Percentiles rank a stretch among this genome's conserved stretches.
Evolutionary conservation across 2,113 vertebrate species (phyloP).

Genomic region (Grammomys dolichurus): DNA sequence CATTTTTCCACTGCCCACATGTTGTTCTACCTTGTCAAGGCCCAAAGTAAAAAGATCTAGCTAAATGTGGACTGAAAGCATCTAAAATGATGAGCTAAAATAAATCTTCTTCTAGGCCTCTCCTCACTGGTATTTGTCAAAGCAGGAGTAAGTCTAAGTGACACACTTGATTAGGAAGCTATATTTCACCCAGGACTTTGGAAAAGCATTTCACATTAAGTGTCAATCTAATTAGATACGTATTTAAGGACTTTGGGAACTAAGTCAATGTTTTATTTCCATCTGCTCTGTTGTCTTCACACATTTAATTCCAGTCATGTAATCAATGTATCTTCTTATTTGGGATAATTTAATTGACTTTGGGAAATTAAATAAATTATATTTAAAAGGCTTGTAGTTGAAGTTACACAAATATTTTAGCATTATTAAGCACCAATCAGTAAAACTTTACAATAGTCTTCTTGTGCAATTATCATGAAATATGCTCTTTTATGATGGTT

Average conservation of each 20-base stretch:
- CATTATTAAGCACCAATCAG: conserved; percentile 30
- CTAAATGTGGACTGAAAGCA: not conserved
- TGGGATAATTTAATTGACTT: conserved; percentile 23
- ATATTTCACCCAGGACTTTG: not conserved
- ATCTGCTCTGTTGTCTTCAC: not conserved
- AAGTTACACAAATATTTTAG: not conserved
- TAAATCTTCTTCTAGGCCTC: not conserved
- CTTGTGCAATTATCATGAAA: not conserved
- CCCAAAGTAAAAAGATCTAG: not conserved
- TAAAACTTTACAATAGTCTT: conserved; percentile 15
- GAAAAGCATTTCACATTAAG: not conserved
- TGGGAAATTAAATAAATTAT: conserved; percentile 30
- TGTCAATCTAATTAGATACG: not conserved
- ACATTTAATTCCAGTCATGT: conserved; percentile 14
- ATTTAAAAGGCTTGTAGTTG: not conserved
- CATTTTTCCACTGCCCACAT: not conserved
- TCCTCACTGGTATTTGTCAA: not conserved
- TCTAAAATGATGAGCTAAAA: not conserved
- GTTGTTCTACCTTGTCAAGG: not conserved
- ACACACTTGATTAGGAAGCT: not conserved
- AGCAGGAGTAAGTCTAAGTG: not conserved
- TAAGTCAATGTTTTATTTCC: not conserved
- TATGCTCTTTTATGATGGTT: not conserved
- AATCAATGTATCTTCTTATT: not conserved
- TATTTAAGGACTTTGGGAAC: conserved; percentile 25